Conservation (phyloP, 1,140 invertebrate species). For the Drosophila baimaii region DNA sequence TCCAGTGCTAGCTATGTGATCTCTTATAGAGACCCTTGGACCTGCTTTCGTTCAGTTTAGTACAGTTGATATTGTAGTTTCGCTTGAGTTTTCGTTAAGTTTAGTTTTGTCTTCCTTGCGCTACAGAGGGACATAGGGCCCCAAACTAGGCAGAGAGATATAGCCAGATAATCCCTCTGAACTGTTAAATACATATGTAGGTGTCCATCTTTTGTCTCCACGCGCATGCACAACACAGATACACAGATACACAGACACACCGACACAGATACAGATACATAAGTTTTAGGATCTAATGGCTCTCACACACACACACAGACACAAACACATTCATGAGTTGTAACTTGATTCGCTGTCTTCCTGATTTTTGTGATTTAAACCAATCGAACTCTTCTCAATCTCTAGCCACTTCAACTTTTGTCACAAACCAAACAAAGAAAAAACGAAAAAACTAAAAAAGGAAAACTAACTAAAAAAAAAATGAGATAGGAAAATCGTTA, state of each 20-base stretch:
- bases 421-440: slow-evolving; percentile 40
- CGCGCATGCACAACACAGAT: neutral
- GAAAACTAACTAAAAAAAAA: neutral
- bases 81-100: slow-evolving; percentile 19
- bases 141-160: neutral
- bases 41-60: slow-evolving; percentile 39
- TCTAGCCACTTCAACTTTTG: slow-evolving; percentile 72
- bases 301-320: slow-evolving; percentile 12
- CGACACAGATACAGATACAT: slow-evolving; percentile 18
- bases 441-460: slow-evolving; percentile 5
- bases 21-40: slow-evolving; percentile 47
- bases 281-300: slow-evolving; percentile 23
- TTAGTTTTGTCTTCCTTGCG: slow-evolving; percentile 37
- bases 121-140: slow-evolving; percentile 4
- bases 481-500: slow-evolving; percentile 20
- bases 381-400: slow-evolving; percentile 47
- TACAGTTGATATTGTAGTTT: slow-evolving; percentile 16
- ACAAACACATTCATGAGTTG: slow-evolving; percentile 44
- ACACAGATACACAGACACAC: neutral
- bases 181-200: slow-evolving; percentile 14
- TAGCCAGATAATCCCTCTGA: slow-evolving; percentile 8
- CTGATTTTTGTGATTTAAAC: slow-evolving; percentile 52
- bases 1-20: slow-evolving; percentile 37
- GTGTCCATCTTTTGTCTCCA: slow-evolving; percentile 40
- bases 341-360: slow-evolving; percentile 66